Conservation (phyloP, 2,888 invertebrate genomes). For the Blastobasis lacticolella region DNA sequence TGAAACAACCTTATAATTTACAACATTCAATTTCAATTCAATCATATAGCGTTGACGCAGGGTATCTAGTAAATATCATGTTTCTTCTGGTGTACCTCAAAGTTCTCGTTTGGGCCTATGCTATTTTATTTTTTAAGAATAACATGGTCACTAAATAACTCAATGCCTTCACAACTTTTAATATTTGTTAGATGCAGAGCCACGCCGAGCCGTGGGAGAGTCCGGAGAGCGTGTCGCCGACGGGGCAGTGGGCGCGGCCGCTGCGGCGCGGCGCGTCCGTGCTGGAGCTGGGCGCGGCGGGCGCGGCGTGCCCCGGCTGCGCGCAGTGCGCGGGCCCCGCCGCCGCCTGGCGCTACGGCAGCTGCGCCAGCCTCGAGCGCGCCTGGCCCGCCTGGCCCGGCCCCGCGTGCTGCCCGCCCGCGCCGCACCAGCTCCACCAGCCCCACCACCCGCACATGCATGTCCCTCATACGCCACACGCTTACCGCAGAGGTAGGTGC, state of each 20-base stretch:
- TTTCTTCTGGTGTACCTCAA: no score
- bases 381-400: conserved; percentile 38
- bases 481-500: conserved; percentile 50
- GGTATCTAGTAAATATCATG: no score
- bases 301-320: conserved; percentile 30
- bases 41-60: no score
- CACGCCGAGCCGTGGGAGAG: conserved; percentile 44
- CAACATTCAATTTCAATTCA: no score
- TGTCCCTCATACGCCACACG: conserved; percentile 46
- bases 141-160: no score
- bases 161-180: no score
- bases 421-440: not conserved
- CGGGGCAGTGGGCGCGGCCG: conserved; percentile 47
- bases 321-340: conserved; percentile 31
- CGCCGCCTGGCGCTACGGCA: conserved; percentile 57
- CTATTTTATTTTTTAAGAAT: no score
- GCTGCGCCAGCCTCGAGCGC: conserved; percentile 60
- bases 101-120: no score
- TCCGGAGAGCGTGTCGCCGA: conserved; percentile 25
- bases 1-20: no score
- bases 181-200: no score
- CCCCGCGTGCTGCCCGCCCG: conserved; percentile 33
- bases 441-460: not conserved
- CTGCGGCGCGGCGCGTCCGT: conserved; percentile 59
- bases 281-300: conserved; percentile 43